Evolutionary conservation across 2,113 vertebrate species (phyloP), one percentile per base, ranked within the genome.

Genomic region (Nycticryphes semicollaris): DNA sequence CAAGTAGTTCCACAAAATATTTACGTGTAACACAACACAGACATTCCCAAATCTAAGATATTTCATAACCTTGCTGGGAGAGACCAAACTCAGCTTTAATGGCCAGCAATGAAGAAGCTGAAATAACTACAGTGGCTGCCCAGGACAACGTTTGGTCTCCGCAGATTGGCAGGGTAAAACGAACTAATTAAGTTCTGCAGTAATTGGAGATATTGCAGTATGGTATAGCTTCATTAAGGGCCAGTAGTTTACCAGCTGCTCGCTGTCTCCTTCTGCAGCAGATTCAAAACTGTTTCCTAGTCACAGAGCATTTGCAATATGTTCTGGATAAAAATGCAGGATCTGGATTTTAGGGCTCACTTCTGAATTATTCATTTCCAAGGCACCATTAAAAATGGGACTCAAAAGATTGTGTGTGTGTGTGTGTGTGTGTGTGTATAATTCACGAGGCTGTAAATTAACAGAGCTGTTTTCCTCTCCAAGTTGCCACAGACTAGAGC

Each of bases 231-330:
- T 96, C 96, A 97, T 89, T 96, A 96, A 91, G 60, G 79, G 79
- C 67, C 95, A 89, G 87, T 94, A 97, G 92, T 97, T 97, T 96
- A 94, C 92, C 96, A 97, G 94, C 93, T 98, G 94, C 96, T 96
- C 93, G 77, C 68, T 91, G 96, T 57, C 67, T 97, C 87, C 91
- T 92, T 17, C 93, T 80, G 68, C 79, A 77, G 83, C 69, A 93
- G 70, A 87, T 87, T 73, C 83, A 12, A 91, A 97, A 94, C 20
- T 4, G 62, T 60, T 87, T 91, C 69, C 68, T 27, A 83, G 79
- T 47, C 73, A 93, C 79, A 13, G 64, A 97, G 88, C 95, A 94
- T 97, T 96, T 97, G 92, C 87, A 96, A 76, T 90, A 96, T 96
- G 85, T 64, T 93, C 77, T 95, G 87, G 93, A 93, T 91, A 91